A percentile compares a stretch with the other conserved stretches of the same genome.
Conservation (phyloP, 1,140 invertebrate genomes). For the Phortica variegata region DNA sequence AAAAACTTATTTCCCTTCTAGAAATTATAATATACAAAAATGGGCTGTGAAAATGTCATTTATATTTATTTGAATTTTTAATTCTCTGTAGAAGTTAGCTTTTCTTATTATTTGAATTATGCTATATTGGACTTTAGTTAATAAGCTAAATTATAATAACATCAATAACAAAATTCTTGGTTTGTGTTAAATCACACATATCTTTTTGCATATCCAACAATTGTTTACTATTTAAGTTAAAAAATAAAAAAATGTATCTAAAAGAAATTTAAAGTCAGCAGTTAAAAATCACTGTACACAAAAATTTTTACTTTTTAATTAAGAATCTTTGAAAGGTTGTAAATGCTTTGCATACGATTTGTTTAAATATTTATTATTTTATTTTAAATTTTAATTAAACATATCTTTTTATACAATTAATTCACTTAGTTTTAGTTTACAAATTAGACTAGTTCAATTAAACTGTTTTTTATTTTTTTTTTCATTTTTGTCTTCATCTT, state of each 20-base stretch:
- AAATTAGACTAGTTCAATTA: slow-evolving; percentile 47
- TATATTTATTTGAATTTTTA: no score
- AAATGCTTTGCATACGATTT: slow-evolving; percentile 32
- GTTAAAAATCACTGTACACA: slow-evolving; percentile 37
- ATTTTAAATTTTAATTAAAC: background rate
- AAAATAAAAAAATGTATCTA: slow-evolving; percentile 14
- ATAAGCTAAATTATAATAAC: no score
- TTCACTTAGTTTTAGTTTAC: slow-evolving; percentile 26
- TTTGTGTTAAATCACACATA: background rate
- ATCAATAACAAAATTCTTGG: background rate
- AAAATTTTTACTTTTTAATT: slow-evolving; percentile 5
- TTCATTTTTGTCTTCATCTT: slow-evolving; percentile 2
- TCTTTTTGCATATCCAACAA: slow-evolving; percentile 1
- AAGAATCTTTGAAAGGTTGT: slow-evolving; percentile 6
- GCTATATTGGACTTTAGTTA: no score
- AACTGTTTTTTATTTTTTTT: slow-evolving; percentile 25
- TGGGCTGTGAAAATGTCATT: no score
- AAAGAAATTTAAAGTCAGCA: slow-evolving; percentile 12
- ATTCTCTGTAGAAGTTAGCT: no score
- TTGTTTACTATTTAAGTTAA: slow-evolving; percentile 17
- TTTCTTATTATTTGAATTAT: no score
- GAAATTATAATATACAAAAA: no score
- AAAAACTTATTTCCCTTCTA: no score
- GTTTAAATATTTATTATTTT: slow-evolving; percentile 6
- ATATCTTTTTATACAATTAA: slow-evolving; percentile 5